Evolutionary conservation across 2,888 invertebrate species (phyloP).

Genomic region (Catocala sponsa): DNA sequence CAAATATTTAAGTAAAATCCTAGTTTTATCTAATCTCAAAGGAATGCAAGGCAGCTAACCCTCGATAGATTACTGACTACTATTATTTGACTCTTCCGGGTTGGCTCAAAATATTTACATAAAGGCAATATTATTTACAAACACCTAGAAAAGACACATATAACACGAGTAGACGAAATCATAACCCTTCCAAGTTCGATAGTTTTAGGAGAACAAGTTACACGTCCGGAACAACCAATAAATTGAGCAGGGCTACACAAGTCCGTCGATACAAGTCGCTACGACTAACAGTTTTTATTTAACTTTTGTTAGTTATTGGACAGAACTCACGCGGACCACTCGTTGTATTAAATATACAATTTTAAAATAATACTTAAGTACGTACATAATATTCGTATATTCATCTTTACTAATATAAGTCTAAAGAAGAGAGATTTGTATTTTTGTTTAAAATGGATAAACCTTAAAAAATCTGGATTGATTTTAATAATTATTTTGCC

Average conservation of each 20-base stretch:
- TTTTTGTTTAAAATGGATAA: no score
- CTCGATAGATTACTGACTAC: no score
- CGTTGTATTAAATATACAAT: no score
- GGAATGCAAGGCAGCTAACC: neutral
- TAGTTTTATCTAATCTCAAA: neutral
- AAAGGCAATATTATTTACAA: neutral
- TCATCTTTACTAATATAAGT: no score
- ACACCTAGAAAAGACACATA: neutral
- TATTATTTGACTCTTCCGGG: no score
- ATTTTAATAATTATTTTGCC: no score
- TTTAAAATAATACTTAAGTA: no score
- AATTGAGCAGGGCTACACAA: conserved; percentile 44
- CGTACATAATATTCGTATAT: no score
- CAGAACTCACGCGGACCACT: conserved; percentile 29
- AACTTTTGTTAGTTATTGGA: conserved; percentile 39
- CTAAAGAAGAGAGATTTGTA: no score
- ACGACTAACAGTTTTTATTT: conserved; percentile 49
- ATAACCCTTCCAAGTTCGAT: conserved; percentile 30
- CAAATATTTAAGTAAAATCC: no score
- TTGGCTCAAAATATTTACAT: neutral
- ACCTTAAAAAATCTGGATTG: no score
- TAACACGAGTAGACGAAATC: conserved; percentile 4
- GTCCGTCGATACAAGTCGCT: conserved; percentile 38
- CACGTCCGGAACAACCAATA: conserved; percentile 33
- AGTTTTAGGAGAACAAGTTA: conserved; percentile 27